Evolutionary conservation across 2,113 vertebrate genomes (phyloP).

Genomic region (Mesocricetus auratus): DNA sequence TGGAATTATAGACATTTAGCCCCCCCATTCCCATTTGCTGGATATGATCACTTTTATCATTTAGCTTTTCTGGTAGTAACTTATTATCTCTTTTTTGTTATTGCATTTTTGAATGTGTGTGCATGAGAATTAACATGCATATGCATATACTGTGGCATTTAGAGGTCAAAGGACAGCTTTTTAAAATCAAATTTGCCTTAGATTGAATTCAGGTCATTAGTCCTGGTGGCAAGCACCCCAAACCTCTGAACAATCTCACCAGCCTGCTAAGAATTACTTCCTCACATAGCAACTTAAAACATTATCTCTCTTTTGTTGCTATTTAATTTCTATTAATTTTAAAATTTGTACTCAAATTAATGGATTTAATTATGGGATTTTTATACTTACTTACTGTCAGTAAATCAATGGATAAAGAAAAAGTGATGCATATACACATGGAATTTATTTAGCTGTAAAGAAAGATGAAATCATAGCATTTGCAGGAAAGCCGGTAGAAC

Average conservation of each 20-base stretch:
- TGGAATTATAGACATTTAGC: background rate
- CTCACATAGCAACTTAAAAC: conserved; percentile 52
- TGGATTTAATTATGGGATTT: background rate
- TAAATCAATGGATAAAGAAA: background rate
- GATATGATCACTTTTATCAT: conserved; percentile 23
- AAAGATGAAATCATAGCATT: background rate
- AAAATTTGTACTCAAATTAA: background rate
- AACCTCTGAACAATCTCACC: background rate
- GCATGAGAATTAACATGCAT: no score
- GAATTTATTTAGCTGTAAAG: background rate
- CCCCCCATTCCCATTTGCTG: background rate
- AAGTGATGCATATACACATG: background rate
- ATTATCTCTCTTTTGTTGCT: background rate
- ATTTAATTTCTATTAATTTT: background rate
- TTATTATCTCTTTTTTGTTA: background rate
- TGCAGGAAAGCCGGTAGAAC: background rate
- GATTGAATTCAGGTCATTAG: background rate
- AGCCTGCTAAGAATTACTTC: background rate
- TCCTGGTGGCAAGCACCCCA: background rate
- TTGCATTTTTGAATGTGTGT: background rate
- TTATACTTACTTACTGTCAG: background rate
- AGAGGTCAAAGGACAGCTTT: background rate
- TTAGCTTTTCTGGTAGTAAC: conserved; percentile 53
- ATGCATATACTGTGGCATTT: background rate
- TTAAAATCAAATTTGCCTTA: background rate